Evolutionary conservation across 2,888 invertebrate genomes (phyloP).

Genomic region (Malthinus flaveolus): DNA sequence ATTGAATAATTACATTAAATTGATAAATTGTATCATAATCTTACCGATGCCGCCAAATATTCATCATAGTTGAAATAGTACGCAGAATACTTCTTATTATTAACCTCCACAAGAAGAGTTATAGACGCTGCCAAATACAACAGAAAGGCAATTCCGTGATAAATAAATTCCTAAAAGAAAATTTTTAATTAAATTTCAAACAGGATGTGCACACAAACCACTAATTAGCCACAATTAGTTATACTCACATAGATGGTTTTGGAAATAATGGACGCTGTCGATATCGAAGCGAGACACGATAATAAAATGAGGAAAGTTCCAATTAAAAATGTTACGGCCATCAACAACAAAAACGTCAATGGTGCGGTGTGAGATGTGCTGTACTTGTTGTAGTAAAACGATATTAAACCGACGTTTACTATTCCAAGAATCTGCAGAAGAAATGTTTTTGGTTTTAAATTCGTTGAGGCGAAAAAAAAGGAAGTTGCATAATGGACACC

Average conservation of each 20-base stretch:
- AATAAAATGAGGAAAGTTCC: slow-evolving; percentile 76
- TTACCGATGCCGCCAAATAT: slow-evolving; percentile 74
- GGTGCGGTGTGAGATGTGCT: slow-evolving; percentile 43
- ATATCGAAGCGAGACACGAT: slow-evolving; percentile 76
- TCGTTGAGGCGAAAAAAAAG: too few species aligned
- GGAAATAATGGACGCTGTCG: slow-evolving; percentile 80
- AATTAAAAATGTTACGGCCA: slow-evolving; percentile 76
- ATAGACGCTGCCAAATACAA: slow-evolving; percentile 73
- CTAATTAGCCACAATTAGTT: slow-evolving; percentile 5
- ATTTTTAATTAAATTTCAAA: not conserved
- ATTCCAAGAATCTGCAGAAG: slow-evolving; percentile 82
- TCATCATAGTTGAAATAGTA: slow-evolving; percentile 60
- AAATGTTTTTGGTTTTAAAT: too few species aligned
- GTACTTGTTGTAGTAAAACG: slow-evolving; percentile 59
- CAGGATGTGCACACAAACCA: not conserved
- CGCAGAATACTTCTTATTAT: slow-evolving; percentile 55
- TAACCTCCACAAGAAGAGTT: slow-evolving; percentile 68
- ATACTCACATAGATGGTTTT: slow-evolving; percentile 79
- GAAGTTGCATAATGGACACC: too few species aligned
- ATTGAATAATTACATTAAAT: not conserved
- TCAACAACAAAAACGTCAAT: slow-evolving; percentile 73
- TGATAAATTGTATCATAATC: too few species aligned
- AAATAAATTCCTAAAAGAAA: slow-evolving; percentile 74
- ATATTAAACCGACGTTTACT: slow-evolving; percentile 72
- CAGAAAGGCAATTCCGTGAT: slow-evolving; percentile 75